phyloP scores from a whole-genome alignment of 2,797 vertebrate species.

The Caiman crocodilus region DNA sequence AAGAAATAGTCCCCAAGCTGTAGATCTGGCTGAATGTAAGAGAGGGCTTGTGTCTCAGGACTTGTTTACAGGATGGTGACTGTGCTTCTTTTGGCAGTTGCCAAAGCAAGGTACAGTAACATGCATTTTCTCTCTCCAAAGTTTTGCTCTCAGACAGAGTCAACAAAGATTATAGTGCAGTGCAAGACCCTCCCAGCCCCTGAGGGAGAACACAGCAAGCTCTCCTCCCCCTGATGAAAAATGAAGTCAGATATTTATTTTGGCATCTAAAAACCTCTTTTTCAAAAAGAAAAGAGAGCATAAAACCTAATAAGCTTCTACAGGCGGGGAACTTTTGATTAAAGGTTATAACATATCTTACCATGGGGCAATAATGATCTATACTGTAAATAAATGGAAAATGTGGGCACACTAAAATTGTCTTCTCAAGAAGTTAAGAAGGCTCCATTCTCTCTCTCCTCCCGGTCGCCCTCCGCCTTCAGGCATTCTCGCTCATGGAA shows the following conservation, averaged over 20 bases:
- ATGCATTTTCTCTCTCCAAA: constrained; percentile 22
- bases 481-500: not conserved
- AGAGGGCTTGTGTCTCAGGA: not conserved
- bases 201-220: not conserved
- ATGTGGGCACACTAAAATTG: constrained; percentile 1
- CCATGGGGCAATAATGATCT: not conserved
- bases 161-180: constrained; percentile 10
- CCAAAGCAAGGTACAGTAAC: constrained; percentile 38
- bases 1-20: not conserved
- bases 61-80: constrained; percentile 33
- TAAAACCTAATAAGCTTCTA: constrained; percentile 17
- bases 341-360: constrained; percentile 5
- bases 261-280: constrained; percentile 46
- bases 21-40: not conserved
- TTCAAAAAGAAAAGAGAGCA: not conserved
- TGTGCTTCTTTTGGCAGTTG: constrained; percentile 36
- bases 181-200: constrained; percentile 13
- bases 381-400: not conserved
- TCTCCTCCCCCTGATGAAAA: constrained; percentile 16
- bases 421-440: constrained; percentile 13
- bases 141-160: constrained; percentile 13
- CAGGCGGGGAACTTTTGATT: constrained; percentile 10
- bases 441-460: not conserved
- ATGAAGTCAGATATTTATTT: constrained; percentile 64
- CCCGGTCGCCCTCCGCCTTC: not conserved